Evolutionary conservation across 2,797 vertebrate species (phyloP).

Genomic region (Morus bassanus): DNA sequence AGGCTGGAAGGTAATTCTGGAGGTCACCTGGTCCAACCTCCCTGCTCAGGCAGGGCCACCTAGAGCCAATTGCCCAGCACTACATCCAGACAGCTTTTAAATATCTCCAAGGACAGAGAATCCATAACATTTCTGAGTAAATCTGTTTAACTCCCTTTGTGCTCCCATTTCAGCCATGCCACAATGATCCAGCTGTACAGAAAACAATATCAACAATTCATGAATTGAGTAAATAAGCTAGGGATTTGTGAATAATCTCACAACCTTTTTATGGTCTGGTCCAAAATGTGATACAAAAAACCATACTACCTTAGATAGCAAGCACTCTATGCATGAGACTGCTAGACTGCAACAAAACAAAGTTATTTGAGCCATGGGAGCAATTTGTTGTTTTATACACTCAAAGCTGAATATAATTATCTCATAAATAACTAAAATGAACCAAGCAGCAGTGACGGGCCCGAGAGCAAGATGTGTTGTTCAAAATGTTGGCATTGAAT

Average conservation of each 20-base stretch:
- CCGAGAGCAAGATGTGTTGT: background rate
- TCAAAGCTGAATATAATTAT: constrained; percentile 36
- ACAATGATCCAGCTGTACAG: background rate
- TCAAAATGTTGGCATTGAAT: background rate
- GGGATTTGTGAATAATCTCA: background rate
- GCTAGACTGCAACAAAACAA: background rate
- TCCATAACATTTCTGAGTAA: background rate
- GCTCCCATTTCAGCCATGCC: background rate
- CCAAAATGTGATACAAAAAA: background rate
- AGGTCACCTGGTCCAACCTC: background rate
- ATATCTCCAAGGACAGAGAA: background rate
- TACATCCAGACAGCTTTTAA: background rate
- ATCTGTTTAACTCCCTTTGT: background rate
- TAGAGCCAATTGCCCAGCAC: background rate
- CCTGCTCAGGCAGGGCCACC: rapidly evolving
- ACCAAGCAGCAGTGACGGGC: background rate
- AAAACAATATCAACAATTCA: background rate
- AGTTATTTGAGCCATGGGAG: constrained; percentile 31
- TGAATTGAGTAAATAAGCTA: background rate
- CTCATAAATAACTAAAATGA: constrained; percentile 48
- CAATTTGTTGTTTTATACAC: constrained; percentile 33
- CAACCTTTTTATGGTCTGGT: background rate
- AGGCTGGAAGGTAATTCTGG: background rate
- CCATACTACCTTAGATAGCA: background rate
- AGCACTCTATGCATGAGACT: background rate